Conservation (phyloP, 2,113 vertebrate genomes). For the Rhinopithecus roxellana region DNA sequence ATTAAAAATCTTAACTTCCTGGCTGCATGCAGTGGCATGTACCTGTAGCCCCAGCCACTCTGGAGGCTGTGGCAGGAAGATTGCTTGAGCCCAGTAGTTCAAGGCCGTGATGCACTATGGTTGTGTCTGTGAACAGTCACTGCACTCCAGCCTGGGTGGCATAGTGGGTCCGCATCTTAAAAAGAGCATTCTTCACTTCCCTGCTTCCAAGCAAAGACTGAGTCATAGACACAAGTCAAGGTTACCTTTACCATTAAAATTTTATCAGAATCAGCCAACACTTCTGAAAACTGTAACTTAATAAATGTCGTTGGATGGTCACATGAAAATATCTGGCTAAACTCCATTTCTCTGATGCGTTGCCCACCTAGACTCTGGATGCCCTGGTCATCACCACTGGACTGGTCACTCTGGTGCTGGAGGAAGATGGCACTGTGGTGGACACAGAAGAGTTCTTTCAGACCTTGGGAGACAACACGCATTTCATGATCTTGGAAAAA, state of each 20-base stretch:
- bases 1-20: neutral
- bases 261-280: neutral
- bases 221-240: neutral
- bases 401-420: slow-evolving; percentile 88
- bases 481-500: slow-evolving; percentile 88
- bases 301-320: neutral
- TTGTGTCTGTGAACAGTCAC: neutral
- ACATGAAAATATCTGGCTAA: neutral
- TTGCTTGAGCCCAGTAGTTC: neutral
- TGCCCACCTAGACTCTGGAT: slow-evolving; percentile 82
- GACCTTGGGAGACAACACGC: slow-evolving; percentile 85
- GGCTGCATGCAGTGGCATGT: neutral
- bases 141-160: neutral
- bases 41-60: neutral
- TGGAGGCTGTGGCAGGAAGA: neutral
- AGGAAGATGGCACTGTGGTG: slow-evolving; percentile 92
- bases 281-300: neutral
- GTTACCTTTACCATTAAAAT: neutral
- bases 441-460: slow-evolving; percentile 91
- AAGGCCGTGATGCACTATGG: neutral
- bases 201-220: neutral
- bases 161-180: neutral
- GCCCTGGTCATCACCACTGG: slow-evolving; percentile 84
- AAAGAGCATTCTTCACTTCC: neutral
- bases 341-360: neutral